Percentiles rank a stretch among this genome's conserved stretches.
These are phyloP conservation scores for Clinocottus analis DNA, from an alignment of 2,113 vertebrate species.

Conservation along the genomic window DNA sequence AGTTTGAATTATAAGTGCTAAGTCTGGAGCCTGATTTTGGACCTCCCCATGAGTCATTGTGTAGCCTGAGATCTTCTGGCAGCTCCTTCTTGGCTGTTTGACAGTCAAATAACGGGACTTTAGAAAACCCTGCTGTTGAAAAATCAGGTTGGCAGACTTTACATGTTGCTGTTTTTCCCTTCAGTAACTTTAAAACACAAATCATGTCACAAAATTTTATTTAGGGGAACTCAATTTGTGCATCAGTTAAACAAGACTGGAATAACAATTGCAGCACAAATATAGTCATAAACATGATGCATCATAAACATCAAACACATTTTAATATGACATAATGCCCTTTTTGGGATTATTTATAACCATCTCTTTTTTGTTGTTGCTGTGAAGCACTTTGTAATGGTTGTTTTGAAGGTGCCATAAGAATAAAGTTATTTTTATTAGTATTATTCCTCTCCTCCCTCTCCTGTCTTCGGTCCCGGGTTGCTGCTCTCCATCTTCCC, in stretches of 20 bases:
- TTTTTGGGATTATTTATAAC: constrained; percentile 5
- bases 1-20: constrained; percentile 28
- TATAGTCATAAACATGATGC: constrained; percentile 2
- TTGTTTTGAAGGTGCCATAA: constrained; percentile 25
- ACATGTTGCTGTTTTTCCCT: not conserved
- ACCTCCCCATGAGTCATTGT: constrained; percentile 7
- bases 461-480: constrained; percentile 27
- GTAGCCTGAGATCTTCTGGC: constrained; percentile 27
- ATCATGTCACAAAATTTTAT: not conserved
- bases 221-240: not conserved
- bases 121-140: constrained; percentile 21
- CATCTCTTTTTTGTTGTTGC: not conserved
- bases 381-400: constrained; percentile 18
- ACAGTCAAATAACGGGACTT: constrained; percentile 16
- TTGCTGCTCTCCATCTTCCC: constrained; percentile 43
- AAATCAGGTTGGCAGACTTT: constrained; percentile 18
- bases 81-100: constrained; percentile 9
- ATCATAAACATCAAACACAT: constrained; percentile 6
- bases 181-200: constrained; percentile 6
- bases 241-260: not conserved
- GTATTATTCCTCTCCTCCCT: constrained; percentile 38
- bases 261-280: not conserved
- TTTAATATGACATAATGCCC: not conserved
- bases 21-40: constrained; percentile 4
- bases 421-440: constrained; percentile 38